Percentiles rank a stretch among this genome's conserved stretches.
These are phyloP conservation scores for Copidosoma floridanum DNA, from an alignment of 1,140 invertebrate species.

Conservation along the genomic window DNA sequence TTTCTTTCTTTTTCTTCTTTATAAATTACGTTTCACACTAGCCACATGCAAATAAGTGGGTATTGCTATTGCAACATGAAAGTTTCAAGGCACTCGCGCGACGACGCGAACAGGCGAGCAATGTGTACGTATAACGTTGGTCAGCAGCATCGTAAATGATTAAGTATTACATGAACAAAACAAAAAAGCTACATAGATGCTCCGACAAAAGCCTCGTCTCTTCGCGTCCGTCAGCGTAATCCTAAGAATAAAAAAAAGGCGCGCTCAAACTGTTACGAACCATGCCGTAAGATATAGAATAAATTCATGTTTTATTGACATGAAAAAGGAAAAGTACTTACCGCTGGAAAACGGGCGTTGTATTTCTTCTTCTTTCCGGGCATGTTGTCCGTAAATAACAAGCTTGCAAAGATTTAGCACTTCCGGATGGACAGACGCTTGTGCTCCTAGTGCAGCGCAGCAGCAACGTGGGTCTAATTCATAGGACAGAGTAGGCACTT, in stretches of 20 bases:
- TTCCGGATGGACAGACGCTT: not conserved
- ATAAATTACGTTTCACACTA: not conserved
- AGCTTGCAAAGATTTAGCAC: not conserved
- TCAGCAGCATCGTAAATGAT: not conserved
- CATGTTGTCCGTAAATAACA: too few species aligned
- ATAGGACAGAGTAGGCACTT: not conserved
- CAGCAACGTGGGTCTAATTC: not conserved
- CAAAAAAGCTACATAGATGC: not conserved
- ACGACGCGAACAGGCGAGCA: not conserved
- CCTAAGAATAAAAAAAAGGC: not conserved
- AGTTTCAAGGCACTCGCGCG: not conserved
- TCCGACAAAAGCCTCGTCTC: not conserved
- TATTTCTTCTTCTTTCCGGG: conserved; percentile 97
- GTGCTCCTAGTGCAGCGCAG: not conserved
- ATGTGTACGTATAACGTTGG: too few species aligned
- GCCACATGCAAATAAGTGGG: conserved; percentile 2
- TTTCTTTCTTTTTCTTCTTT: too few species aligned
- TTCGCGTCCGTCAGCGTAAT: not conserved
- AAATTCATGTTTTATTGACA: too few species aligned
- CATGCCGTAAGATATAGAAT: not conserved
- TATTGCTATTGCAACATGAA: not conserved
- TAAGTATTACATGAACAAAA: not conserved
- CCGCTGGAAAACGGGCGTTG: conserved; percentile 91
- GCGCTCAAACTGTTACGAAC: not conserved
- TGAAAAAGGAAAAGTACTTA: conserved; percentile 58